A percentile compares a stretch with the other conserved stretches of the same genome.
Evolutionary conservation across 35 echinoderm and acorn worm genomes (phyloP).

Genomic region (Stichopus chloronotus): DNA sequence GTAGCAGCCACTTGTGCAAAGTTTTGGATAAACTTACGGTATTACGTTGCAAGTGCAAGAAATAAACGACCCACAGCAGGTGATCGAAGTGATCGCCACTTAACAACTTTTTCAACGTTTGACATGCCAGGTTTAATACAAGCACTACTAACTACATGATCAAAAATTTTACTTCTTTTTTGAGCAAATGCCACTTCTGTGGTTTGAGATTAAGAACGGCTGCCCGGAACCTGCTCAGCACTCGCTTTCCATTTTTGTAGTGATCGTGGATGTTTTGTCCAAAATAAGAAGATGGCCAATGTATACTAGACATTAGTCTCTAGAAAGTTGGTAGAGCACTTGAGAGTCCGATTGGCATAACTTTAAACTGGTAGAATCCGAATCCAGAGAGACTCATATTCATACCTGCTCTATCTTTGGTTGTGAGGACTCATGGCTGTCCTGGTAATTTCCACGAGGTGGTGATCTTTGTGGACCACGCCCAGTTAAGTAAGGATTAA

Average conservation of each 20-base stretch:
- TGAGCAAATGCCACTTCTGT: constrained; percentile 66
- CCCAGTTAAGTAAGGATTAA: too few relatives aligned
- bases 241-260: constrained; percentile 10
- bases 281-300: constrained; percentile 57
- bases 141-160: constrained; percentile 56
- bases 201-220: constrained; percentile 58
- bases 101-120: constrained; percentile 41
- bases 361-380: constrained; percentile 61
- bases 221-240: constrained; percentile 32
- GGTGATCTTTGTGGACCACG: constrained; percentile 35
- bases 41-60: constrained; percentile 58
- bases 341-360: constrained; percentile 60
- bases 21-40: constrained; percentile 8
- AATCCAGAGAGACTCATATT: constrained; percentile 18
- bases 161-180: constrained; percentile 34
- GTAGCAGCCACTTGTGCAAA: constrained; percentile 12
- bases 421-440: constrained; percentile 63
- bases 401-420: constrained; percentile 59
- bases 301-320: constrained; percentile 64
- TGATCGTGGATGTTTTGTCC: constrained; percentile 34
- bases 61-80: constrained; percentile 23
- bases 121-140: constrained; percentile 51
- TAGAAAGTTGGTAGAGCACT: constrained; percentile 57
- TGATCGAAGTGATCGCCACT: constrained; percentile 47
- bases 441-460: constrained; percentile 44